Base-by-base conservation (phyloP, 1,140 invertebrate species). In the Amphibalanus amphitrite region DNA sequence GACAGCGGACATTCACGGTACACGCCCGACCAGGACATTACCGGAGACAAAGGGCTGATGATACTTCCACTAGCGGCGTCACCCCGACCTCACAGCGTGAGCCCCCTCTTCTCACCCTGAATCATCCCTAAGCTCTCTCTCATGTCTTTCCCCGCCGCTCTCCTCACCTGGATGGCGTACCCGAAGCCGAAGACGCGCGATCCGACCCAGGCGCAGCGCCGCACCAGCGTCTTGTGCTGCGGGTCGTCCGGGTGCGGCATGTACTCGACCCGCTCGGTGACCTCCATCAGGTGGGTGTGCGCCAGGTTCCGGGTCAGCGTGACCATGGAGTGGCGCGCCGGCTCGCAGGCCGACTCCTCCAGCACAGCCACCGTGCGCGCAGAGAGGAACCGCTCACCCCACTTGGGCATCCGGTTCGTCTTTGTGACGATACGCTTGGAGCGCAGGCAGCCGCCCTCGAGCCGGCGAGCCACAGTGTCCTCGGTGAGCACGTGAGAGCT, bases 371-470 rank as follows among this genome's bases (percentile, higher is more conserved):
- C 76, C 67, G 86, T 85, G 76, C 87, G 87, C 70, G 87, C 86
- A 71, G 83, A 87, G 73, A 95, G 87, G 76, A 97, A 92, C 76
- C 85, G 84, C 79, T 95, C 90, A 29, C 91, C 93, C 93, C 93
- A 96, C 82, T 93, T 93, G 28, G 94, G 93, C 65, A 93, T 84
- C 70, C 87, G 83, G 79, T 95, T 95, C 0, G 93, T 97, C 82
- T 97, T 97, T 0, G 89, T 93, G 0, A 98, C 80, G 6, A 97
- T 79, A 72, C 93, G 82, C 77, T 89, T 91, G 0, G 91, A 89
- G 77, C 91, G 87, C 3, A 97, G 81, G 77, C 89, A 87, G 25
- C 89, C 89, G 75, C 88, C 86, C 25, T 69, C 47, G n/a, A 77
- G 82, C 80, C 91, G 86, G 74, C 94, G 83, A 30, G 82, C 82